Conservation (phyloP, 1,140 invertebrate species). For the Drosophila punjabiensis region DNA sequence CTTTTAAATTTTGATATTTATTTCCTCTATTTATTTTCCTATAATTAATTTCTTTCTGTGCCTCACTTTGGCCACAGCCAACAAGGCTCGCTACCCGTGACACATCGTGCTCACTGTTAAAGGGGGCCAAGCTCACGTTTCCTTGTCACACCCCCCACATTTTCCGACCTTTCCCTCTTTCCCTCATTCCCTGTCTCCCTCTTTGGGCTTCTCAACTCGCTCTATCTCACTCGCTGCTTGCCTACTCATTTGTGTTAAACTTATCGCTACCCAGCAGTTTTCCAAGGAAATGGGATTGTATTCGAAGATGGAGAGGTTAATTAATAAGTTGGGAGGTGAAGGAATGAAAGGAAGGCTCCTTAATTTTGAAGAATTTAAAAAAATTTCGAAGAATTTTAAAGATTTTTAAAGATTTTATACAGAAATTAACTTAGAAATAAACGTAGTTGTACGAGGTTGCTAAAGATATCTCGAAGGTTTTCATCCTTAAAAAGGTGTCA, state of each 20-base stretch:
- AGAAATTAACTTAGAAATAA: not conserved
- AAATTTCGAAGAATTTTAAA: too few species aligned
- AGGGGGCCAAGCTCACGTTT: constrained; percentile 51
- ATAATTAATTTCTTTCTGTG: constrained; percentile 1
- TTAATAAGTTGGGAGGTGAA: not conserved
- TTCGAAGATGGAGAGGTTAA: not conserved
- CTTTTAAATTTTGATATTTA: too few species aligned
- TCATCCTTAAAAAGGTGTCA: not conserved
- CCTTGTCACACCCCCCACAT: constrained; percentile 43
- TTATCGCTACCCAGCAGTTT: constrained; percentile 48
- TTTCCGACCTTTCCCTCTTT: constrained; percentile 17
- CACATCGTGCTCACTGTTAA: constrained; percentile 21
- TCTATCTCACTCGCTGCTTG: constrained; percentile 33
- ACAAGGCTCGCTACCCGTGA: constrained; percentile 35
- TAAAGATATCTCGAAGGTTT: too few species aligned
- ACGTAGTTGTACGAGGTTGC: too few species aligned
- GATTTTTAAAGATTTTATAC: not conserved
- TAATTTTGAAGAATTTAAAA: not conserved
- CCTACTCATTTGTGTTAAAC: constrained; percentile 72
- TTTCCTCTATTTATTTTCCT: not conserved
- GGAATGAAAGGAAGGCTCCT: not conserved
- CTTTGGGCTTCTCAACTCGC: not conserved
- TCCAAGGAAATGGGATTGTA: constrained; percentile 3
- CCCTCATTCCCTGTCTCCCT: constrained; percentile 7
- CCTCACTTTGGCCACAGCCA: constrained; percentile 25